phyloP scores from a whole-genome alignment of 2,113 vertebrate species.

The Calyptommatus sinebrachiatus region DNA sequence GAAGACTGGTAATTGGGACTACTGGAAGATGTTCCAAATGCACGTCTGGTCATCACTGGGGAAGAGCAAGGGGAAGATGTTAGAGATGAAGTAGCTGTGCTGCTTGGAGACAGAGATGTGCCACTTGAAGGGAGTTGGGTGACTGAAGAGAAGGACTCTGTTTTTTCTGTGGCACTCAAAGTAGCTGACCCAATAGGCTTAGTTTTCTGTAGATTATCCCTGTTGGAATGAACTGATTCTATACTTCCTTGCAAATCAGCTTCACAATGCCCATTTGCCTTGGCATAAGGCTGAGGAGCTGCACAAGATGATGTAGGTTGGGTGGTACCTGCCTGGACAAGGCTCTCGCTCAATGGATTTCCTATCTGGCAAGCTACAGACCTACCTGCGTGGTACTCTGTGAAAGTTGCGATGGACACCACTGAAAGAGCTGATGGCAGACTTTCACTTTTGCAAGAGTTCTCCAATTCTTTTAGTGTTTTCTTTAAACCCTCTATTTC shows the following conservation, averaged over 20 bases:
- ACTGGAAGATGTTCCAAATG: conserved; percentile 76
- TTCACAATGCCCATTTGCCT: conserved; percentile 82
- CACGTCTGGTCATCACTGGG: conserved; percentile 83
- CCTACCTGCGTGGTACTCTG: conserved; percentile 44
- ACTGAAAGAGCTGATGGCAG: conserved; percentile 23
- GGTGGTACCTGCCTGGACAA: neutral
- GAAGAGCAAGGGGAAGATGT: conserved; percentile 94
- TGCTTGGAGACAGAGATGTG: conserved; percentile 78
- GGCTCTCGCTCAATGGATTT: conserved; percentile 60
- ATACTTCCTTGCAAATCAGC: conserved; percentile 32
- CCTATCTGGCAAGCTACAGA: conserved; percentile 83
- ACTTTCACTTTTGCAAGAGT: neutral
- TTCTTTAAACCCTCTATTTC: conserved; percentile 81
- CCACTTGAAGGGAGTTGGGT: conserved; percentile 67
- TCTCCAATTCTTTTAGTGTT: conserved; percentile 6
- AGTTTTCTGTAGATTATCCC: conserved; percentile 65
- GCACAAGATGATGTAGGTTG: conserved; percentile 31
- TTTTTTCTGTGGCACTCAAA: conserved; percentile 76
- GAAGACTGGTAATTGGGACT: conserved; percentile 86
- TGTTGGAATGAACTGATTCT: conserved; percentile 31
- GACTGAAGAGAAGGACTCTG: conserved; percentile 56
- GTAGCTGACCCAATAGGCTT: conserved; percentile 49
- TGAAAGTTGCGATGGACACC: conserved; percentile 52
- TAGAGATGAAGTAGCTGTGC: conserved; percentile 90
- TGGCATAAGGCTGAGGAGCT: conserved; percentile 65